These are phyloP conservation scores for Oenanthe oenanthe DNA, from an alignment of 2,113 vertebrate genomes.

Conservation along the genomic window DNA sequence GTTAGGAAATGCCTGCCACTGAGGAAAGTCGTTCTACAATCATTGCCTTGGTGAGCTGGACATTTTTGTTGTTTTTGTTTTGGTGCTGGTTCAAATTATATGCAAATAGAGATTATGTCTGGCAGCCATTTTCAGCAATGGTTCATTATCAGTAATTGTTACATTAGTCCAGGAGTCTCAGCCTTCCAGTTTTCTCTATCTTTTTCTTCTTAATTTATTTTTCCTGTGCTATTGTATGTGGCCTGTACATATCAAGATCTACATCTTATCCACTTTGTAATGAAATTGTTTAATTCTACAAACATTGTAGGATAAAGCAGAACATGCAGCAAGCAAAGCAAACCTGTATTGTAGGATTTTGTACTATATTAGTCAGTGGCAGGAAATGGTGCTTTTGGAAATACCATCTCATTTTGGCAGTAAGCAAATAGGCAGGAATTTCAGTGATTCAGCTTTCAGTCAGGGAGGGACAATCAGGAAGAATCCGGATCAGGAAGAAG, in stretches of 20 bases:
- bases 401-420: background rate
- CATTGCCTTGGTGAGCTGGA: background rate
- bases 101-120: background rate
- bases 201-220: background rate
- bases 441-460: slow-evolving; percentile 13
- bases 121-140: background rate
- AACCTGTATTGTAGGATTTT: background rate
- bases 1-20: background rate
- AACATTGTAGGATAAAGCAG: background rate
- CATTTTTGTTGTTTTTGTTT: background rate
- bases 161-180: background rate
- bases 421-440: slow-evolving; percentile 17
- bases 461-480: background rate
- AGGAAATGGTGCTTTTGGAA: slow-evolving; percentile 26
- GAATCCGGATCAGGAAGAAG: background rate
- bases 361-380: background rate
- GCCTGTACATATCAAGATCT: background rate
- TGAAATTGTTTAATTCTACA: background rate
- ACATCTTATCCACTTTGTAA: background rate
- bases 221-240: background rate
- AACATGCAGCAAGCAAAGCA: background rate
- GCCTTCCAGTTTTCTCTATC: background rate
- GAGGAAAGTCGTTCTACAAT: background rate
- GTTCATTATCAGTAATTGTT: background rate
- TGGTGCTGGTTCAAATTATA: background rate